phyloP scores from a whole-genome alignment of 1,140 invertebrate genomes.

The Sarcophaga peregrina region DNA sequence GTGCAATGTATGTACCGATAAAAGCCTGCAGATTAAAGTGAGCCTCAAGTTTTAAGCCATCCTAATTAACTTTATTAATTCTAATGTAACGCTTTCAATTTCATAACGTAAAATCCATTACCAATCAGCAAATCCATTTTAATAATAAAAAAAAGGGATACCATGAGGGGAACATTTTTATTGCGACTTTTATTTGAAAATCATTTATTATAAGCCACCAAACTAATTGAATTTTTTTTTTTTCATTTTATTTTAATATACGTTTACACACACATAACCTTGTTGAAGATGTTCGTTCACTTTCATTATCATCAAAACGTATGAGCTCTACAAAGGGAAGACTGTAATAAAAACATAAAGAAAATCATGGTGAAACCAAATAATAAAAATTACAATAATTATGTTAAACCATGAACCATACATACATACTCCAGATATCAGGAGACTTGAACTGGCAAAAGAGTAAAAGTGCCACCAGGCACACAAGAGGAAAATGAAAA shows the following conservation, averaged over 20 bases:
- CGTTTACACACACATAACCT: not conserved
- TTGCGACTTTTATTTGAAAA: not conserved
- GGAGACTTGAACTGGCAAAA: not conserved
- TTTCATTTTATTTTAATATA: no score
- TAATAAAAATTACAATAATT: conserved; percentile 4
- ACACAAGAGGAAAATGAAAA: no score
- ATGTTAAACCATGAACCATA: not conserved
- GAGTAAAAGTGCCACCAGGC: not conserved
- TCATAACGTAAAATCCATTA: no score
- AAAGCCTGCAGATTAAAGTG: no score
- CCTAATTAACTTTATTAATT: no score
- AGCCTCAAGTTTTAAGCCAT: no score
- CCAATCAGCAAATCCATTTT: no score
- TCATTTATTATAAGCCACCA: not conserved
- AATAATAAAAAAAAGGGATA: no score
- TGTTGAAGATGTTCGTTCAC: not conserved
- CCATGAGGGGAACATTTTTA: not conserved
- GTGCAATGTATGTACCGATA: no score
- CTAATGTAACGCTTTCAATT: no score
- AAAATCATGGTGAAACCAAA: not conserved
- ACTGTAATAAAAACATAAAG: not conserved
- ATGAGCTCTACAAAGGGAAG: not conserved
- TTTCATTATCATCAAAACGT: not conserved
- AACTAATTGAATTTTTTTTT: not conserved
- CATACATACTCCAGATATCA: not conserved